Evolutionary conservation across 2,888 invertebrate genomes (phyloP), one percentile per base, ranked within the genome.

Genomic region (Oeneis ivallda): DNA sequence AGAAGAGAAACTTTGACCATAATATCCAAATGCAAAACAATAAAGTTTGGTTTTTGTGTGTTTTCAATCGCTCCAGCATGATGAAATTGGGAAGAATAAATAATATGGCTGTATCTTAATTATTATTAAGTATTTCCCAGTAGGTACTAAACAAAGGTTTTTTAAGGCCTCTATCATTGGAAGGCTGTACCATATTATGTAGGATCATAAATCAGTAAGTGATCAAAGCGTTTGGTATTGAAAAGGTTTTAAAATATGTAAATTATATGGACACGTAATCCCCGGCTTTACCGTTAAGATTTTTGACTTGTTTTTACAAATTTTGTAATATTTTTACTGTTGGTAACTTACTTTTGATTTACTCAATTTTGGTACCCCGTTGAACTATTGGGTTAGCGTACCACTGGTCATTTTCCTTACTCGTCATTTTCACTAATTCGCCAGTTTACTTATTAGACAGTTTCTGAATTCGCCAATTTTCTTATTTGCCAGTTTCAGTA

Each of bases 271-370:
- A 50, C 52, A 57, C 57, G 57, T 62, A 57, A 62, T 54, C 34
- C 37, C 34, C 41, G 13, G 34, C 50, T n/a, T 10, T 73, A 72
- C 75, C 72, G 74, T 75, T 75, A 73, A 15, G 45, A 34, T 62
- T 64, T 56, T 69, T 65, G 71, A 66, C 66, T 61, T 69, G 58
- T 62, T 62, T 45, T 60, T 49, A 65, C 72, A 67, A 71, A 72
- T 75, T 73, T 70, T 67, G 72, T 73, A 75, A 76, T 72, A 45
- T 47, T 47, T 34, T 45, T 15, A 45, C 15, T 17, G 3, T 43
- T 10, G 10, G 10, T 41, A n/a, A n/a, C 43, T 43, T 45, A 45
- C 15, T 45, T 45, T 45, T 45, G n/a, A 45, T 45, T 45, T 45
- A 26, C 26, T 26, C n/a, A n/a, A n/a, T 26, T 26, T 26, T 26